These are phyloP conservation scores for Psilanteris sp. DNA, from an alignment of 1,140 invertebrate genomes.

Conservation along the genomic window DNA sequence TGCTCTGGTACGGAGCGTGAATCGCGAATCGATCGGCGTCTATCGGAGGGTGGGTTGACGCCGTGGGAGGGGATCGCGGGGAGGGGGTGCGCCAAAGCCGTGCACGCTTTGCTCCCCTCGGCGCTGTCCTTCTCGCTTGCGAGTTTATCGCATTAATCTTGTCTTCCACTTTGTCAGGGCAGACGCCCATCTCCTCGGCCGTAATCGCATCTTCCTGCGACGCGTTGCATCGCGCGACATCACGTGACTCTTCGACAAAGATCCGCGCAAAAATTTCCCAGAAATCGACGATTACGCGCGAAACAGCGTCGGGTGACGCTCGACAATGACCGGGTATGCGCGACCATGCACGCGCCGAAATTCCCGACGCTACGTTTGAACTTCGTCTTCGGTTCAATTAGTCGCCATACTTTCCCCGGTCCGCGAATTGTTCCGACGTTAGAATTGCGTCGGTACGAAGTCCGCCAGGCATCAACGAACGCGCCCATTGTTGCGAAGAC, in stretches of 20 bases:
- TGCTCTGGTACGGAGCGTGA: conserved; percentile 60
- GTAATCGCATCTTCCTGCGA: conserved; percentile 37
- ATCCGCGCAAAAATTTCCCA: background rate
- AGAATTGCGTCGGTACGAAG: too few species aligned
- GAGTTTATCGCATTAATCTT: conserved; percentile 59
- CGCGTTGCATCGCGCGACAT: conserved; percentile 18
- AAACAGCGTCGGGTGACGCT: too few species aligned
- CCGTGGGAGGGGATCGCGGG: background rate
- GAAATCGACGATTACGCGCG: conserved; percentile 9
- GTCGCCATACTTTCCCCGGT: background rate
- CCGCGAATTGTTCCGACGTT: too few species aligned
- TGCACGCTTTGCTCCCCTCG: conserved; percentile 36
- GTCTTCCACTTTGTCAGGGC: conserved; percentile 38
- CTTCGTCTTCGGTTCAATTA: conserved; percentile 20
- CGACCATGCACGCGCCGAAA: background rate
- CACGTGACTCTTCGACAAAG: conserved; percentile 11
- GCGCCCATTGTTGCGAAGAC: too few species aligned
- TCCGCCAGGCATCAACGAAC: too few species aligned
- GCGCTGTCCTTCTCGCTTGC: conserved; percentile 39
- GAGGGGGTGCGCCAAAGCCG: conserved; percentile 48
- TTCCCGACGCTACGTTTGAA: conserved; percentile 9
- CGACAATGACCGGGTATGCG: too few species aligned
- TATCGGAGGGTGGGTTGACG: conserved; percentile 47
- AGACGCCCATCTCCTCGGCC: conserved; percentile 15
- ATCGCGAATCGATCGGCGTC: conserved; percentile 72